These are phyloP conservation scores for Halictus quadricinctus DNA, from an alignment of 2,888 invertebrate species.

Conservation along the genomic window DNA sequence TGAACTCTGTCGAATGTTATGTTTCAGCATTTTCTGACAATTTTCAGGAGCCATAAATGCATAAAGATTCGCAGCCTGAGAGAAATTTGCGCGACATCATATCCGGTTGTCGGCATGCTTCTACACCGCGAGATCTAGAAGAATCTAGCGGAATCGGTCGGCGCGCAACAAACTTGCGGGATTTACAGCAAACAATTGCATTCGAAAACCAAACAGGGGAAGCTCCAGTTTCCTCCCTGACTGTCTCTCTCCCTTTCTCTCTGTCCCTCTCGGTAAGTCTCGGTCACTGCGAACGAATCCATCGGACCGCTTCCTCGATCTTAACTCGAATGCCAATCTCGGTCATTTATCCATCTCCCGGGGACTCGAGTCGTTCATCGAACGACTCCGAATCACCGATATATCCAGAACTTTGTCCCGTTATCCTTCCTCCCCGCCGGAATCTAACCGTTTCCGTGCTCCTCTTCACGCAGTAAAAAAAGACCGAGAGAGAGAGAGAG, in stretches of 20 bases:
- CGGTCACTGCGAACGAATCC: conserved; percentile 11
- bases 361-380: conserved; percentile 45
- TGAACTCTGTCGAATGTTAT: too few species aligned
- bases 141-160: conserved; percentile 55
- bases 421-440: conserved; percentile 26
- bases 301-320: conserved; percentile 55
- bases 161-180: conserved; percentile 73
- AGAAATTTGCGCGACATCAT: conserved; percentile 2
- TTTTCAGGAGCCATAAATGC: too few species aligned
- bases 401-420: conserved; percentile 59
- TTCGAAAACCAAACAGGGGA: conserved; percentile 71
- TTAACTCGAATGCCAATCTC: conserved; percentile 68
- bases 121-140: conserved; percentile 46
- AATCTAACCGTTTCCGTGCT: background rate
- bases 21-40: too few species aligned
- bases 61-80: too few species aligned
- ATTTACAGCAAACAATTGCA: conserved; percentile 74
- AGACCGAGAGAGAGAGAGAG: background rate
- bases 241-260: conserved; percentile 11
- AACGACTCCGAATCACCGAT: conserved; percentile 54
- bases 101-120: conserved; percentile 42
- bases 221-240: conserved; percentile 28
- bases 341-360: conserved; percentile 66
- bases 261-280: background rate
- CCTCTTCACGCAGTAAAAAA: conserved; percentile 22